Conservation (phyloP, 2,797 vertebrate genomes). For the Galagoides demidoff region DNA sequence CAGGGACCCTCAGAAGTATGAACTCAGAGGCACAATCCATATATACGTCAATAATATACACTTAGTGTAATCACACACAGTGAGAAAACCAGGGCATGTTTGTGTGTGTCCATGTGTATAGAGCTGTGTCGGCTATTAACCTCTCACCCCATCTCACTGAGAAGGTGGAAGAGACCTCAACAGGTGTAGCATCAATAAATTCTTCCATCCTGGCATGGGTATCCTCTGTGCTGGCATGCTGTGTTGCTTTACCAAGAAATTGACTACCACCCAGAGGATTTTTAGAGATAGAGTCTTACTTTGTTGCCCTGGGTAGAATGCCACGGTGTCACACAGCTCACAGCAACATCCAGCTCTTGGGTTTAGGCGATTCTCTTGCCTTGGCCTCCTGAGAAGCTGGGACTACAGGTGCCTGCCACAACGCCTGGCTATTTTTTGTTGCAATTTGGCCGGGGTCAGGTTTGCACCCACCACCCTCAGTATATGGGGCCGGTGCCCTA, state of each 20-base stretch:
- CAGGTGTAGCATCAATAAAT: not conserved
- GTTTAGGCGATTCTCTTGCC: no score
- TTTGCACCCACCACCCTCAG: no score
- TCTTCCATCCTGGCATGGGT: not conserved
- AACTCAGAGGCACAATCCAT: not conserved
- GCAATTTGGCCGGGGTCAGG: no score
- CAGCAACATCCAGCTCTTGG: no score
- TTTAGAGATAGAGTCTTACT: no score
- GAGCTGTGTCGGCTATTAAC: not conserved
- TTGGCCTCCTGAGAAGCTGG: no score
- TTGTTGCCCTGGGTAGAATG: no score
- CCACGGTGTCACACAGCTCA: no score
- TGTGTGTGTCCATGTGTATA: not conserved
- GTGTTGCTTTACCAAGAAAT: not conserved
- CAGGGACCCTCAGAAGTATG: not conserved
- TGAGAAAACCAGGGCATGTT: not conserved
- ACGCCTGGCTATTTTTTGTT: no score
- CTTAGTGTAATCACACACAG: not conserved
- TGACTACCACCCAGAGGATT: not conserved
- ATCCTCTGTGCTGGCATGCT: accelerated
- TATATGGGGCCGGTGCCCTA: no score
- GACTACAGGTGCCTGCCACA: no score
- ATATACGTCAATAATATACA: not conserved
- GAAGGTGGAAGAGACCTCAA: not conserved
- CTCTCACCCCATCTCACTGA: not conserved